phyloP scores from a whole-genome alignment of 2,797 vertebrate genomes.

The Xyrichtys novacula region DNA sequence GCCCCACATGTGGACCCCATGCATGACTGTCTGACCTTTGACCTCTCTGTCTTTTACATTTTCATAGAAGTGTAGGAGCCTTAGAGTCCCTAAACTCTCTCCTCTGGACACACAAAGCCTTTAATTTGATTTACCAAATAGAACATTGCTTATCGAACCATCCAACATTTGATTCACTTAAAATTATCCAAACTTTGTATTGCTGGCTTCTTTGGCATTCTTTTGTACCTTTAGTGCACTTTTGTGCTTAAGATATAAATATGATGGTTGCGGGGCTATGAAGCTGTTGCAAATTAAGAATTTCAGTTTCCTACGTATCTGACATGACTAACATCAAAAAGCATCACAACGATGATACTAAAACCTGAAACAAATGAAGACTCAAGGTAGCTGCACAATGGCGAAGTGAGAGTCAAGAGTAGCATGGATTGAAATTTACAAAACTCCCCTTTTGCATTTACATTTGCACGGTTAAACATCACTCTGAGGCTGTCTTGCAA shows the following conservation, averaged over 20 bases:
- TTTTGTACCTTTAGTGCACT: background rate
- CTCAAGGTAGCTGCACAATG: background rate
- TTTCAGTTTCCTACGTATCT: background rate
- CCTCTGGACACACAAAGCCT: slow-evolving; percentile 1
- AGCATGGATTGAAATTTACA: no score
- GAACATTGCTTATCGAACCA: background rate
- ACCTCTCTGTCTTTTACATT: slow-evolving; percentile 47
- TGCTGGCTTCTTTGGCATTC: background rate
- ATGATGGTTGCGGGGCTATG: background rate
- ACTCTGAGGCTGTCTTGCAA: background rate
- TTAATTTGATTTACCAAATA: background rate
- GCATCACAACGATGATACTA: background rate
- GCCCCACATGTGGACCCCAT: slow-evolving; percentile 69
- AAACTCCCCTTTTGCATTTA: no score
- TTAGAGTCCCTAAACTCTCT: background rate
- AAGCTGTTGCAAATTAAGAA: background rate
- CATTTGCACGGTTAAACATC: no score
- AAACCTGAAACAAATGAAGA: background rate
- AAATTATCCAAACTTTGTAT: background rate
- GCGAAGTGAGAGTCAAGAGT: background rate
- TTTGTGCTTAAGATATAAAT: background rate
- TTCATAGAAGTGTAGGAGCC: slow-evolving; percentile 30
- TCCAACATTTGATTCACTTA: background rate
- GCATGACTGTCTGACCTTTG: slow-evolving; percentile 56
- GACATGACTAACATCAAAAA: background rate